Evolutionary conservation across 2,113 vertebrate species (phyloP).

Genomic region (Corythornis cristatus): DNA sequence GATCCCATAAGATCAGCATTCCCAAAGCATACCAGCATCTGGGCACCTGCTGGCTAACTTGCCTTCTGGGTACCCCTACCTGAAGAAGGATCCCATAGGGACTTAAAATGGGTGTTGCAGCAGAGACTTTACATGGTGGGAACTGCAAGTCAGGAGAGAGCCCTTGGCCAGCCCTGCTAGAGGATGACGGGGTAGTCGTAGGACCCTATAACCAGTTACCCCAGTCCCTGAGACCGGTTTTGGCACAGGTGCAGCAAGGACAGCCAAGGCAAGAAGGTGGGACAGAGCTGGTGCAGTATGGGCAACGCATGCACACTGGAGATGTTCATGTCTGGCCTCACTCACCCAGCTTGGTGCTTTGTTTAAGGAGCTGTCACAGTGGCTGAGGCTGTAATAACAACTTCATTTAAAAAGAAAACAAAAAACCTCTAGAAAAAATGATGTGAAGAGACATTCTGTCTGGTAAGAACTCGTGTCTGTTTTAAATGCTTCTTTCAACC

Average conservation of each 20-base stretch:
- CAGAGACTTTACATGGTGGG: not conserved
- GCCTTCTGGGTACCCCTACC: not conserved
- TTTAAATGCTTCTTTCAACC: slow-evolving; percentile 29
- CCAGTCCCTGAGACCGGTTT: not conserved
- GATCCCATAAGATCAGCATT: not conserved
- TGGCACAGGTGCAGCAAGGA: not conserved
- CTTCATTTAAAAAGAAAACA: not conserved
- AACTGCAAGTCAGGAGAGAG: not conserved
- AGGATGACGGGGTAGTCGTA: accelerated
- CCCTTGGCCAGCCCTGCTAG: accelerated
- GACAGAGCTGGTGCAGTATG: accelerated
- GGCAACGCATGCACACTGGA: not conserved
- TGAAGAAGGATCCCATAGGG: not conserved
- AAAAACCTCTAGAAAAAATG: not conserved
- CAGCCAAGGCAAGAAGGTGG: not conserved
- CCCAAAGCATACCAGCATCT: not conserved
- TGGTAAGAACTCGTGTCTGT: not conserved
- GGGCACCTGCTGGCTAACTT: not conserved
- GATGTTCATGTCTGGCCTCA: not conserved
- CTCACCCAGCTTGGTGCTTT: not conserved
- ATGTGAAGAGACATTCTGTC: not conserved
- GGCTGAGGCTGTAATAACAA: not conserved
- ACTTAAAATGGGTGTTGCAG: not conserved
- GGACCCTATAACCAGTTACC: not conserved
- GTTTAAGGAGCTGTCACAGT: not conserved